Evolutionary conservation across 2,797 vertebrate genomes (phyloP).

Genomic region (Sebastolobus alascanus): DNA sequence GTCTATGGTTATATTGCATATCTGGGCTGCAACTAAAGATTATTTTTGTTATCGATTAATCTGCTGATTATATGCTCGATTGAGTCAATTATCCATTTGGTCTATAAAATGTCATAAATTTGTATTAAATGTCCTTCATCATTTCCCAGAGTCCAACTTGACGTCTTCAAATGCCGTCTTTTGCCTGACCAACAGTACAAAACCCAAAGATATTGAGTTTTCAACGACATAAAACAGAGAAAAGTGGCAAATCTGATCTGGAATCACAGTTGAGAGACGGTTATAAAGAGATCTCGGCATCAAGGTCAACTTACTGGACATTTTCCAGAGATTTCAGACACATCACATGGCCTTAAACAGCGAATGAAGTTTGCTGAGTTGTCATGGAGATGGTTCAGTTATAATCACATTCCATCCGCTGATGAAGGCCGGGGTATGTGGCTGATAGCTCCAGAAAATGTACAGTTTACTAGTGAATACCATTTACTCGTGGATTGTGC

Average conservation of each 20-base stretch:
- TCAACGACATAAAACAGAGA: background rate
- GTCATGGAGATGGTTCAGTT: background rate
- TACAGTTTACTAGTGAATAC: background rate
- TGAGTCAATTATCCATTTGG: background rate
- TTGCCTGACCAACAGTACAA: background rate
- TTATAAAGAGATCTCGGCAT: background rate
- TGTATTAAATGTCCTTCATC: no score
- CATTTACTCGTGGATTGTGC: no score
- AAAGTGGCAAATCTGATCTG: background rate
- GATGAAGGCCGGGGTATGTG: background rate
- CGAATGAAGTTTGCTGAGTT: background rate
- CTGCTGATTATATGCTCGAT: background rate
- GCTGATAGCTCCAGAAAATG: background rate
- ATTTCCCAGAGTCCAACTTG: background rate
- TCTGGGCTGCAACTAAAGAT: no score
- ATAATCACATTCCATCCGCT: background rate
- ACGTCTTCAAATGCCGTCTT: background rate
- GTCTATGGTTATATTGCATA: no score
- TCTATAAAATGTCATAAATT: background rate
- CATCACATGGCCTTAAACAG: background rate
- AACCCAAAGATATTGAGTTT: background rate
- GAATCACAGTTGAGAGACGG: background rate
- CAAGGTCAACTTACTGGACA: background rate
- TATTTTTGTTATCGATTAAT: background rate
- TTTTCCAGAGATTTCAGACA: no score